Evolutionary conservation across 1,140 invertebrate genomes (phyloP), one percentile per base, ranked within the genome.

Genomic region (Cryptotermes secundus): DNA sequence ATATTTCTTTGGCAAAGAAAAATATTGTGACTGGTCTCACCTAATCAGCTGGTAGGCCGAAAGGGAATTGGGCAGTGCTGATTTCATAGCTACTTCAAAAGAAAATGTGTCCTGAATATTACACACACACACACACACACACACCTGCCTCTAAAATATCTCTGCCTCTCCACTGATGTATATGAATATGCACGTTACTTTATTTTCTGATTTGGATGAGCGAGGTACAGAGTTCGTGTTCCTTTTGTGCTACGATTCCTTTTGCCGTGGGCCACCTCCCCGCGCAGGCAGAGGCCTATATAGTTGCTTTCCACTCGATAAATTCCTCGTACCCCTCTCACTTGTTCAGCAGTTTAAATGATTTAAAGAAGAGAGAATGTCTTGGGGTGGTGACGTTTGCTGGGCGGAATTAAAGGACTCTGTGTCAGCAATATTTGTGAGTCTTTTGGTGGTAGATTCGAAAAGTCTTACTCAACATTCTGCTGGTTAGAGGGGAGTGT

Each of bases 301-400:
- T 31, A 72, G 26, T 72, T 72, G 7, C 26, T 72, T 72, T 72
- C 59, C 59, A 72, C 59, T 72, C 59, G 59, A 72, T 72, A 72
- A 72, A 72, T 72, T 31, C 26, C 26, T 26, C 9, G 59, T 72
- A 72, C 59, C 59, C 59, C 59, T 31, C 59, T 12, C 26, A 72
- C 59, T 81, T 81, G 80, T 34, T 81, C 80, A 81, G 80, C 80
- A 81, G 34, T 81, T 81, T 81, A 81, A 81, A 81, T 81, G 35
- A 81, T 81, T 81, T 81, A 81, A 36, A 81, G 80, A 81, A 72
- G 59, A 72, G 59, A 72, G 59, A n/a, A 81, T 36, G 1, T 81
- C 42, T 36, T 26, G 35, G 34, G 80, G 80, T 81, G 34, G 42
- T 45, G 42, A 81, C 80, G 22, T 26, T 45, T 81, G 80, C 80